Base-by-base conservation (phyloP, 2,888 invertebrate genomes). In the Diplolepis rosae region DNA sequence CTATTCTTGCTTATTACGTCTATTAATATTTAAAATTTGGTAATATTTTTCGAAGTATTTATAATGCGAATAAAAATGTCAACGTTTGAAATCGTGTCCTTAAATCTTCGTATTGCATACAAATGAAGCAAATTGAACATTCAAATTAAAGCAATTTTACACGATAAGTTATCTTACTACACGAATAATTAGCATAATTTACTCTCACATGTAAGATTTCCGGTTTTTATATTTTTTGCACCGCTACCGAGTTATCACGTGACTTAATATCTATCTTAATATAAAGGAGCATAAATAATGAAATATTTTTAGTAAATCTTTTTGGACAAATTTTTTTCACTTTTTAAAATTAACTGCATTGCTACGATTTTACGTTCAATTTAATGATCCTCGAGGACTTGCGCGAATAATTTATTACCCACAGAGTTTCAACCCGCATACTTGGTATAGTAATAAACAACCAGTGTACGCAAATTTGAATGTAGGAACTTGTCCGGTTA, bases 151-250 rank as follows among this genome's bases (percentile, higher is more conserved):
- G 30, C 11, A 28, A 48, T 66, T 66, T 50, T 48, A 66, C 66
- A 66, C 1, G 50, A 48, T 66, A 66, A 66, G 28, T 66, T 50
- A 66, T 66, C 66, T 30, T 28, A 15, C 30, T n/a, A 61, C 61
- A 61, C n/a, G 61, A 61, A 42, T 61, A 61, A 61, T 61, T 61
- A 61, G 61, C 61, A 61, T 61, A 61, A 61, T 39, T 61, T 61
- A 39, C 61, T 61, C 24, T 35, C 61, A n/a, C 39, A 22, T 39
- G 39, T 61, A 61, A 39, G 39, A 61, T 61, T 61, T 61, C 61
- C 61, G 39, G 61, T 61, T 61, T 35, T 22, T 6, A 9, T 7
- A 61, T 42, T 61, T 61, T 39, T 61, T 27, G 27, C 27, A 39
- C 27, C 9, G 61, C 61, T 35, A 48, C 48, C 11, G 48, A 35